phyloP scores from a whole-genome alignment of 2,797 vertebrate species.

The Mallotus villosus region DNA sequence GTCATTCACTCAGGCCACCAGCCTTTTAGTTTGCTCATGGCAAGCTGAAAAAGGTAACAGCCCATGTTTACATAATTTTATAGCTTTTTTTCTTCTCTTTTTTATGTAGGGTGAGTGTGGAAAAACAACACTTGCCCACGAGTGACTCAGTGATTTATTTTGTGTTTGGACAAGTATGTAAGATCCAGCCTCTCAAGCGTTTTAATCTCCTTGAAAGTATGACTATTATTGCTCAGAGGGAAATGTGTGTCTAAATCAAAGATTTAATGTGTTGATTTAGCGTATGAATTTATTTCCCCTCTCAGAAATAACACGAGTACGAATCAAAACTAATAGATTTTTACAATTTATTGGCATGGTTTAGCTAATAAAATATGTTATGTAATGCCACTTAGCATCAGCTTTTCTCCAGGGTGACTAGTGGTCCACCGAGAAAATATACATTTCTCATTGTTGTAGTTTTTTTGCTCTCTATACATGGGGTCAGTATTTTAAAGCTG shows the following conservation, averaged over 20 bases:
- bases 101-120: conserved; percentile 55
- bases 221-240: conserved; percentile 49
- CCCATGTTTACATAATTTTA: conserved; percentile 70
- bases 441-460: conserved; percentile 4
- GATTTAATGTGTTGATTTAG: conserved; percentile 42
- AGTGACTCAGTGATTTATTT: conserved; percentile 60
- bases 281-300: background rate
- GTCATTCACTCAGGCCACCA: conserved; percentile 60
- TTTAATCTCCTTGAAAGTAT: conserved; percentile 63
- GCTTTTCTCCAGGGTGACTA: background rate
- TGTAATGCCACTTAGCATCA: background rate
- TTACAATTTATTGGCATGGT: conserved; percentile 41
- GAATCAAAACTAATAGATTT: conserved; percentile 28
- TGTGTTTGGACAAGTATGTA: conserved; percentile 69
- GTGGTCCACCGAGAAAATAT: background rate
- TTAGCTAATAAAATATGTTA: conserved; percentile 1
- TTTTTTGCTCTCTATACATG: conserved; percentile 25
- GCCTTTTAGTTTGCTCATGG: conserved; percentile 66
- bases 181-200: conserved; percentile 53
- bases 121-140: conserved; percentile 56
- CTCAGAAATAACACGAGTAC: conserved; percentile 27
- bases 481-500: background rate
- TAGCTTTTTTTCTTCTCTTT: conserved; percentile 49
- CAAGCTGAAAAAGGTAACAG: conserved; percentile 62
- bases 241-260: conserved; percentile 43